Evolutionary conservation across 2,888 invertebrate genomes (phyloP), one percentile per base, ranked within the genome.

Genomic region (Octonoba sinensis): DNA sequence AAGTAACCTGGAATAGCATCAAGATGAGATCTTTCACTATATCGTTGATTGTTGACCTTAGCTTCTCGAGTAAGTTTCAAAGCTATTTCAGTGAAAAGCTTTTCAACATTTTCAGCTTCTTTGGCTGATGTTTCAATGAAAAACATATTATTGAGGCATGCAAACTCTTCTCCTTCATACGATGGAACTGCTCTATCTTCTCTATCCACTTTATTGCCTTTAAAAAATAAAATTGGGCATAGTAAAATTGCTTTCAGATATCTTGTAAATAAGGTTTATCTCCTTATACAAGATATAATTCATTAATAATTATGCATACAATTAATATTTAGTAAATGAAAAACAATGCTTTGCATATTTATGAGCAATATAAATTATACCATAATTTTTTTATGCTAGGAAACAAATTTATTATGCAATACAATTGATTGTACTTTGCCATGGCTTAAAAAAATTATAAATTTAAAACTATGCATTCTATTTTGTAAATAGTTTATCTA

Each of bases 61-160:
- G 88, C 88, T 83, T 87, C 87, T 64, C 86, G 84, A 16, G 88
- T 88, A 59, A 88, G 85, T 94, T 96, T 84, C 94, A 94, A 84
- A 20, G 98, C 98, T 86, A 99, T 98, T 90, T 98, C 97, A 92
- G 96, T 95, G 89, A 99, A 99, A 82, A 99, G 90, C 87, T 94
- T 92, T 88, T 99, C 98, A 3, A 99, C 98, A 90, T 99, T 98
- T 87, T 98, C 97, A 1, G 97, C 96, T 89, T 98, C 97, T 88
- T 98, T 96, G 0, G 98, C 98, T 0, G 98, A 98, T 0, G 98
- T 99, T 90, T 99, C 98, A 86, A 99, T 91, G 90, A 97, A 99
- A 89, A 97, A 96, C 96, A 99, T 99, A 87, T 95, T 95, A 87
- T 98, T 96, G 86, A 95, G 92, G 87, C 95, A 95, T 22, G 98